Percentiles rank a stretch among this genome's conserved stretches.
phyloP scores from a whole-genome alignment of 2,113 vertebrate genomes.

The Heterochromis multidens region DNA sequence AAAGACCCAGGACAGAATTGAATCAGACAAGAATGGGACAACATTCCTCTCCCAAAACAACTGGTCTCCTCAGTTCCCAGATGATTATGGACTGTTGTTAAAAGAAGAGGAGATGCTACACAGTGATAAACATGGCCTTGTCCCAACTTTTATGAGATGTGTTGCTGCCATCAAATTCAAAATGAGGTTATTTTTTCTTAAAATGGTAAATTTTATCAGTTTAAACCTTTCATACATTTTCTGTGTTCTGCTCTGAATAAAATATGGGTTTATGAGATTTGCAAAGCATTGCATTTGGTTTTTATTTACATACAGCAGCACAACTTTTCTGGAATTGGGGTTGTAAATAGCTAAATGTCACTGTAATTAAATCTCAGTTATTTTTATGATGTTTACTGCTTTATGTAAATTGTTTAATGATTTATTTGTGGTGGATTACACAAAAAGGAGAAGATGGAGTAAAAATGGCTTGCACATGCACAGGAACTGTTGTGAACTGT shows the following conservation, averaged over 20 bases:
- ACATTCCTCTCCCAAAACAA: no score
- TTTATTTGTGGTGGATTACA: background rate
- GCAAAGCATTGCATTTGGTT: background rate
- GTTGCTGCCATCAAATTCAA: background rate
- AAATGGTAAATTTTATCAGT: background rate
- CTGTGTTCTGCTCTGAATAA: background rate
- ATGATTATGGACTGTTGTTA: no score
- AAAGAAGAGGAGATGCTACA: no score
- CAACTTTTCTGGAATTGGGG: background rate
- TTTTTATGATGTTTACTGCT: background rate
- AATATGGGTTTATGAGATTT: background rate
- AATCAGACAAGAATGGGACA: no score
- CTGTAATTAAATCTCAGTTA: background rate
- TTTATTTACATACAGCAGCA: background rate
- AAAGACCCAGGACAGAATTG: no score
- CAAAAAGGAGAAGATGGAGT: background rate
- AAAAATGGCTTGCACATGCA: background rate
- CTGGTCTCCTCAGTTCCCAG: no score
- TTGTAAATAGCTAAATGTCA: background rate
- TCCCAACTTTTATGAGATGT: background rate
- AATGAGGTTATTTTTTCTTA: background rate
- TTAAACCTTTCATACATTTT: background rate
- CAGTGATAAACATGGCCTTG: accelerated
- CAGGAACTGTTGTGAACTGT: background rate
- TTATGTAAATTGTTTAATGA: background rate